phyloP scores from a whole-genome alignment of 2,888 invertebrate species.

The Andrena trimmerana region DNA sequence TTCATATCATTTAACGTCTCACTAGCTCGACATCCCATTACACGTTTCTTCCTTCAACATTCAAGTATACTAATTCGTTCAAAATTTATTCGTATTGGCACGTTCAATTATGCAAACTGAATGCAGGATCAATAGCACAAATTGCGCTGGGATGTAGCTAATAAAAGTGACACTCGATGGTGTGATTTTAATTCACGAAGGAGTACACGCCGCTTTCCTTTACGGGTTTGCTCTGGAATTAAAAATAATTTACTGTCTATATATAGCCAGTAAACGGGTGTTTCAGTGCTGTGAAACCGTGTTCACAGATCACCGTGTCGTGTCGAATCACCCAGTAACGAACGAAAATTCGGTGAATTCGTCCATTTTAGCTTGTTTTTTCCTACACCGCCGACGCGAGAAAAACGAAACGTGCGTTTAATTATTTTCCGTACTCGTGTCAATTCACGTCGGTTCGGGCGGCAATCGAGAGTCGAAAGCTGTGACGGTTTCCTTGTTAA shows the following conservation, averaged over 20 bases:
- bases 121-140: too few species aligned
- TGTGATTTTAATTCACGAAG: conserved; percentile 1
- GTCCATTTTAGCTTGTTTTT: conserved; percentile 47
- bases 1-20: too few species aligned
- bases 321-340: conserved; percentile 25
- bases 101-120: too few species aligned
- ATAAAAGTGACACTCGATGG: neutral
- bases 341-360: conserved; percentile 46
- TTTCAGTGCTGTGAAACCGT: conserved; percentile 26
- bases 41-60: too few species aligned
- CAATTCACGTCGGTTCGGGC: conserved; percentile 36
- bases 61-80: too few species aligned
- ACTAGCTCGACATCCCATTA: too few species aligned
- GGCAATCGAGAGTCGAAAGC: conserved; percentile 46
- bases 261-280: conserved; percentile 32
- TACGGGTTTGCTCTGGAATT: neutral
- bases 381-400: neutral
- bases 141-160: neutral
- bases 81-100: too few species aligned
- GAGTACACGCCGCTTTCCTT: neutral
- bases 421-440: conserved; percentile 53
- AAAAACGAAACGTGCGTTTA: conserved; percentile 49
- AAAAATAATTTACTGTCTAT: conserved; percentile 45
- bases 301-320: conserved; percentile 47
- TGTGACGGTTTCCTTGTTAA: conserved; percentile 41